Evolutionary conservation across 2,113 vertebrate species (phyloP).

Genomic region (Zosterops lateralis): DNA sequence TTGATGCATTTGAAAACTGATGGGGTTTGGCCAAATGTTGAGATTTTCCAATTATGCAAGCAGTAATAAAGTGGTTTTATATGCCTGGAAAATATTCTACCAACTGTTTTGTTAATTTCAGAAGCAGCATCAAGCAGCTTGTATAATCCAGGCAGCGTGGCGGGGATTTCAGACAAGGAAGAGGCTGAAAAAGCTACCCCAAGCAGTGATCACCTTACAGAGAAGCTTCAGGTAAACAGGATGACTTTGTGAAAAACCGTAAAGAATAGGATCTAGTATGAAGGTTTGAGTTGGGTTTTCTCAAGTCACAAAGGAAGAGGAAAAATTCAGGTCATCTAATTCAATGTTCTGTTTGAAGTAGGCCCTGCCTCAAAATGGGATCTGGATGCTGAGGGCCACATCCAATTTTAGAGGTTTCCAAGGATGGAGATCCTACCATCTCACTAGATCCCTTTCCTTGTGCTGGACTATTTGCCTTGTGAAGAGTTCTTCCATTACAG

Average conservation of each 20-base stretch:
- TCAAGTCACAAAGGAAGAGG: not conserved
- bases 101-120: conserved; percentile 66
- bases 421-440: not conserved
- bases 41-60: not conserved
- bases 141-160: conserved; percentile 89
- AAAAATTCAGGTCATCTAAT: not conserved
- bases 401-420: not conserved
- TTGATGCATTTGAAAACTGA: not conserved
- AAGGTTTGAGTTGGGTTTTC: not conserved
- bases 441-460: not conserved
- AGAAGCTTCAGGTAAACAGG: conserved; percentile 86
- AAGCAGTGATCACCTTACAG: conserved; percentile 84
- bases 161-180: conserved; percentile 84
- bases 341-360: not conserved
- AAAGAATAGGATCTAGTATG: not conserved
- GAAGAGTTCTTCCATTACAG: not conserved
- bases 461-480: not conserved
- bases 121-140: conserved; percentile 81
- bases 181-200: conserved; percentile 84
- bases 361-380: not conserved
- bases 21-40: not conserved
- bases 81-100: not conserved
- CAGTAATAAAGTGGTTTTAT: not conserved
- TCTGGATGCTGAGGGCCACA: not conserved
- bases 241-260: not conserved